phyloP scores from a whole-genome alignment of 1,140 invertebrate genomes.

The Caenorhabditis briggsae region DNA sequence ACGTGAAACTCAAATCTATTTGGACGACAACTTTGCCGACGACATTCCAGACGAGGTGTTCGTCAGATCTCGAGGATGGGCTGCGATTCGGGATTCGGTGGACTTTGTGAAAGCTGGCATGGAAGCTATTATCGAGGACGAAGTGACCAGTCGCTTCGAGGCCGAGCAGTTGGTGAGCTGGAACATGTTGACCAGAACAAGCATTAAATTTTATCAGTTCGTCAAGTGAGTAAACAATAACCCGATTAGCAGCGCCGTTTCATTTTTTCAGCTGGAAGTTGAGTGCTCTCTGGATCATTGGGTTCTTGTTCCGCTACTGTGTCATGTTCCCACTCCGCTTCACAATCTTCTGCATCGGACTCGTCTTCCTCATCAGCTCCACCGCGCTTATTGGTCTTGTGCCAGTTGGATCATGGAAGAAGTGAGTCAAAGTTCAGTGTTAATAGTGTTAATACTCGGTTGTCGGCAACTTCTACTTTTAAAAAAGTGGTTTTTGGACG shows the following conservation, averaged over 20 bases:
- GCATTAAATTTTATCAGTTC: slow-evolving; percentile 67
- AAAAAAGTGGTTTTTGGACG: too few species aligned
- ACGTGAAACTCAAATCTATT: slow-evolving; percentile 59
- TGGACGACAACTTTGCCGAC: slow-evolving; percentile 64
- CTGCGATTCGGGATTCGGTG: slow-evolving; percentile 63
- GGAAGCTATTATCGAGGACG: slow-evolving; percentile 78
- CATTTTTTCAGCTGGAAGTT: slow-evolving; percentile 67
- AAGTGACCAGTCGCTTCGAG: slow-evolving; percentile 77
- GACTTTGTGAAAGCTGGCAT: slow-evolving; percentile 71
- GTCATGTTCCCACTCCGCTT: slow-evolving; percentile 63
- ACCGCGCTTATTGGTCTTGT: slow-evolving; percentile 68
- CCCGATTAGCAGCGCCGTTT: background rate
- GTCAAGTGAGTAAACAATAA: slow-evolving; percentile 59
- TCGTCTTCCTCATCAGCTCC: slow-evolving; percentile 66
- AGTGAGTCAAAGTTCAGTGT: background rate
- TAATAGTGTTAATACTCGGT: too few species aligned
- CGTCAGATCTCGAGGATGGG: slow-evolving; percentile 65
- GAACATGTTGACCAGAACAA: slow-evolving; percentile 77
- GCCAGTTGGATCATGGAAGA: slow-evolving; percentile 81
- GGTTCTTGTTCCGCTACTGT: slow-evolving; percentile 67
- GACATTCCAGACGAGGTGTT: slow-evolving; percentile 38
- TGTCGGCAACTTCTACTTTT: too few species aligned
- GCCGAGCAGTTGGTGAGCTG: slow-evolving; percentile 76
- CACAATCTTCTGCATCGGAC: slow-evolving; percentile 65
- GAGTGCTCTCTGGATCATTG: slow-evolving; percentile 63